phyloP scores from a whole-genome alignment of 1,140 invertebrate genomes.

The Chironomus striatipennis region DNA sequence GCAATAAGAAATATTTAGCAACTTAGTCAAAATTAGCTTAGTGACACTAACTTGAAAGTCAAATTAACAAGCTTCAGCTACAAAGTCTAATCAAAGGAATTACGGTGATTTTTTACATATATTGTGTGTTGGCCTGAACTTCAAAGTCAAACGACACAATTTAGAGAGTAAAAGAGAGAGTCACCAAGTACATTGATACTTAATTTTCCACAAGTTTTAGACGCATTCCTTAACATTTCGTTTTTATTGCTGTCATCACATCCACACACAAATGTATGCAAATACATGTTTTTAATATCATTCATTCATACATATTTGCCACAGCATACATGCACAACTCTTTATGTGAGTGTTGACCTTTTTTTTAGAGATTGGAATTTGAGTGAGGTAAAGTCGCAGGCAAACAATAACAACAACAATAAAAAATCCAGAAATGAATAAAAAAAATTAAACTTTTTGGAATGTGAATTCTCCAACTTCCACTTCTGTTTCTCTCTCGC shows the following conservation, averaged over 20 bases:
- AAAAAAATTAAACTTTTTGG: constrained; percentile 11
- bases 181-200: neutral
- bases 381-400: neutral
- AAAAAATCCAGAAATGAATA: neutral
- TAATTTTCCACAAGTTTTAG: neutral
- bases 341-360: neutral
- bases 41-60: too few species aligned
- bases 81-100: too few species aligned
- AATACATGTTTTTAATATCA: neutral
- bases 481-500: neutral
- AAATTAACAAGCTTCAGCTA: too few species aligned
- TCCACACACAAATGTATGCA: neutral
- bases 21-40: too few species aligned
- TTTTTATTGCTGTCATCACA: neutral
- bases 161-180: neutral
- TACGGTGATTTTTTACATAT: too few species aligned
- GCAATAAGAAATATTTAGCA: too few species aligned
- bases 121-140: too few species aligned
- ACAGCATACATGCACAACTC: neutral
- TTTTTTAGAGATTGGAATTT: constrained; percentile 12
- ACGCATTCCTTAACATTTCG: constrained; percentile 11
- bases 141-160: too few species aligned
- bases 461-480: constrained; percentile 16
- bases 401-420: neutral
- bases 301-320: neutral